Percentiles rank a stretch among this genome's conserved stretches.
phyloP scores from a whole-genome alignment of 2,113 vertebrate genomes.

The Periophthalmodon schlosseri region DNA sequence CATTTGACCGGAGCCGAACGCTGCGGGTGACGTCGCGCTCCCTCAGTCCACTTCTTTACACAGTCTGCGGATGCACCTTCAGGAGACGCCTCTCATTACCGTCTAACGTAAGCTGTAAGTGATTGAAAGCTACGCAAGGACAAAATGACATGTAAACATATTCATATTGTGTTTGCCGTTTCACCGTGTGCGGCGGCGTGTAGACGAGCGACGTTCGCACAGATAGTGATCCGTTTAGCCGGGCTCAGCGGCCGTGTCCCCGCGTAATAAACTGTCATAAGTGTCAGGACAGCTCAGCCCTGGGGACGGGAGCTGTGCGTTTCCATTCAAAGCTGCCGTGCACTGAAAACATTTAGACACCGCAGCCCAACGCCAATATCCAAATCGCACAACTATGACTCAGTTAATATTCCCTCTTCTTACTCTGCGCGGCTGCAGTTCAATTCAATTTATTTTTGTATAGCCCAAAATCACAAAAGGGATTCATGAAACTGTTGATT shows the following conservation, averaged over 20 bases:
- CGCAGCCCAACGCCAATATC: not conserved
- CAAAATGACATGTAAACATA: not conserved
- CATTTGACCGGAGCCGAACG: no score
- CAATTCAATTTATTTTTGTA: no score
- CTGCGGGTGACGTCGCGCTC: not conserved
- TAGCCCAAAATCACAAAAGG: no score
- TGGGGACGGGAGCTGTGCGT: slow-evolving; percentile 15
- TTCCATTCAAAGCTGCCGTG: not conserved
- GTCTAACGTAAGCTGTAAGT: not conserved
- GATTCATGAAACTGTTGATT: no score
- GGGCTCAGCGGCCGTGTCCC: slow-evolving; percentile 41
- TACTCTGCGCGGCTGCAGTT: not conserved
- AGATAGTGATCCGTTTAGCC: slow-evolving; percentile 66
- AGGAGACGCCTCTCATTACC: not conserved
- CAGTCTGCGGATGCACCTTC: no score
- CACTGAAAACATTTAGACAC: not conserved
- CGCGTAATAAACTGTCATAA: slow-evolving; percentile 69
- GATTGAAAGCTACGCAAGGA: not conserved
- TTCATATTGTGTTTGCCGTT: not conserved
- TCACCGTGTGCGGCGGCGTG: slow-evolving; percentile 15
- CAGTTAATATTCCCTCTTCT: not conserved
- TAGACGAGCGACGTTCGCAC: slow-evolving; percentile 41
- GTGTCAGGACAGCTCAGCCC: slow-evolving; percentile 57
- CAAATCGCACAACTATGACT: not conserved
- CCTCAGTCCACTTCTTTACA: no score